Evolutionary conservation across 2,888 invertebrate species (phyloP).

Genomic region (Stenoptilia bipunctidactyla): DNA sequence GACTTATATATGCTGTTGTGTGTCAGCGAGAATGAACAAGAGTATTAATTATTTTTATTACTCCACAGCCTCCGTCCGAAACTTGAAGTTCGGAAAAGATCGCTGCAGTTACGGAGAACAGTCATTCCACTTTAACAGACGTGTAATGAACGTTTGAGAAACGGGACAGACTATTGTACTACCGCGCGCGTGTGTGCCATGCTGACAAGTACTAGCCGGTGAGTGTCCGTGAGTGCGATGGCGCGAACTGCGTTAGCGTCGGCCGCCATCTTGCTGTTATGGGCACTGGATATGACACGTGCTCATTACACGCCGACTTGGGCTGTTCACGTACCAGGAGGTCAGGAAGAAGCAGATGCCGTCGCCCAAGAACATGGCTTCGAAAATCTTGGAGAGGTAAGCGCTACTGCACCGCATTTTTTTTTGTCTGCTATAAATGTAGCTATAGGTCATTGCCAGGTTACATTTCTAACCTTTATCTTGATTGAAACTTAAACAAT

Average conservation of each 20-base stretch:
- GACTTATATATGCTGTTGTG: too few relatives aligned
- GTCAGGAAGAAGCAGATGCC: conserved; percentile 76
- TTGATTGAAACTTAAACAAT: too few relatives aligned
- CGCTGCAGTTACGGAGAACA: too few relatives aligned
- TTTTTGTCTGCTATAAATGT: too few relatives aligned
- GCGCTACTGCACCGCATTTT: conserved; percentile 30
- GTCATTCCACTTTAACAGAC: conserved; percentile 2
- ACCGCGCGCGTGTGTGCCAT: conserved; percentile 46
- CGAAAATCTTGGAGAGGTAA: conserved; percentile 87
- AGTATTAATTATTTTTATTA: too few relatives aligned
- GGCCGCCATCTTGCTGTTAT: conserved; percentile 41
- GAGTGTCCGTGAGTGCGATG: conserved; percentile 37
- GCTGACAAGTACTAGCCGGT: conserved; percentile 64
- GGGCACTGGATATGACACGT: conserved; percentile 31
- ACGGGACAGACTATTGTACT: conserved; percentile 7
- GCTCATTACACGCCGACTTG: conserved; percentile 84
- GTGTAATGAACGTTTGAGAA: too few relatives aligned
- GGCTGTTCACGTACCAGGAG: conserved; percentile 86
- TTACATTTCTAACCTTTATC: too few relatives aligned
- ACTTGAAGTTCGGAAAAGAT: too few relatives aligned
- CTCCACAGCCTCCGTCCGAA: too few relatives aligned
- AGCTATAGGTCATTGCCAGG: too few relatives aligned
- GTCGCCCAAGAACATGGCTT: conserved; percentile 88
- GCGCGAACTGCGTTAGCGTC: conserved; percentile 52
- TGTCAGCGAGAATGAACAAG: too few relatives aligned